Evolutionary conservation across 53 echinoderm and acorn worm species (phyloP).

Genomic region (Astropecten irregularis): DNA sequence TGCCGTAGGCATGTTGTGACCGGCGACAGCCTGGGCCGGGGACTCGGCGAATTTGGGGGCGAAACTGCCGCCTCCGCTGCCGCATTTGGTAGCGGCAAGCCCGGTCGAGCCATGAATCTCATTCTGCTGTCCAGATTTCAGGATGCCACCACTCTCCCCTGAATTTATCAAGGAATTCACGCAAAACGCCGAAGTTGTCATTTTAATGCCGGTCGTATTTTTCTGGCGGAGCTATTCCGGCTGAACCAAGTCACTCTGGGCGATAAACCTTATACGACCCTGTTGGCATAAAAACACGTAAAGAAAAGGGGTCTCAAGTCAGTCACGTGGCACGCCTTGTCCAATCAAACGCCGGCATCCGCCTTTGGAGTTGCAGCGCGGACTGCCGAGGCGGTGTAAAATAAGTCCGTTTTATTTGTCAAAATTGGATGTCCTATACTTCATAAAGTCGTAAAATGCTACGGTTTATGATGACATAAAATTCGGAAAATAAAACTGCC

Average conservation of each 20-base stretch:
- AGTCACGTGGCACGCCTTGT: slow-evolving; percentile 60
- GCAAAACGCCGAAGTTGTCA: slow-evolving; percentile 97
- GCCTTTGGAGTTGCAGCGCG: slow-evolving; percentile 5
- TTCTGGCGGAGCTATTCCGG: slow-evolving; percentile 73
- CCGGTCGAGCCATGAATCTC: slow-evolving; percentile 62
- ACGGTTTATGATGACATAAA: slow-evolving; percentile 50
- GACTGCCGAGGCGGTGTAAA: slow-evolving; percentile 40
- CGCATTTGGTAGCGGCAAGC: slow-evolving; percentile 63
- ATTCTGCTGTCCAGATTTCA: slow-evolving; percentile 56
- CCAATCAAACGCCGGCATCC: slow-evolving; percentile 53
- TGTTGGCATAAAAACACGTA: slow-evolving; percentile 91
- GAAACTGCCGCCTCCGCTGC: slow-evolving; percentile 46
- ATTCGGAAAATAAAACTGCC: slow-evolving; percentile 36
- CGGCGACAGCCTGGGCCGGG: slow-evolving; percentile 47
- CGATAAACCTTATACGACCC: slow-evolving; percentile 97
- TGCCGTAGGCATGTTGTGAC: slow-evolving; percentile 65
- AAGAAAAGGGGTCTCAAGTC: slow-evolving; percentile 43
- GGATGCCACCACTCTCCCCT: slow-evolving; percentile 81
- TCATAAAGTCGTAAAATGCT: slow-evolving; percentile 53
- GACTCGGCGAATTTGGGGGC: slow-evolving; percentile 74
- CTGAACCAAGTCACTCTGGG: slow-evolving; percentile 62
- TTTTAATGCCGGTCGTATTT: slow-evolving; percentile 94
- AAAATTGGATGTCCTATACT: slow-evolving; percentile 41
- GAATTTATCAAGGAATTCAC: slow-evolving; percentile 99
- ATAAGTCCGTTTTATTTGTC: slow-evolving; percentile 43